Evolutionary conservation across 2,888 invertebrate genomes (phyloP).

Genomic region (Cheilosia variabilis): DNA sequence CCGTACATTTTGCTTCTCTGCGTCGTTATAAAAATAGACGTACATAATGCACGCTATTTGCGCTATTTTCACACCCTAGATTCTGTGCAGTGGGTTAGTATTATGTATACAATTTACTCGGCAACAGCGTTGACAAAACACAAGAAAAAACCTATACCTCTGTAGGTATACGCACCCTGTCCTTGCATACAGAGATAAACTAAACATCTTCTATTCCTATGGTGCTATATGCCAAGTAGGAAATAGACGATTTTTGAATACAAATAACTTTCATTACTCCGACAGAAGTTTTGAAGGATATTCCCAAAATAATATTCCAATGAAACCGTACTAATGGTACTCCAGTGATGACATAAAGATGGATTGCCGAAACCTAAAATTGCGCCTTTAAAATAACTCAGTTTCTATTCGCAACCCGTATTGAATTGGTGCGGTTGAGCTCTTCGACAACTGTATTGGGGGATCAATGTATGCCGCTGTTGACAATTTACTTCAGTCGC

Average conservation of each 20-base stretch:
- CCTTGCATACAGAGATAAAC: constrained; percentile 27
- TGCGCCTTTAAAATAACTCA: constrained; percentile 56
- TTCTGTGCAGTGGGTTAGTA: constrained; percentile 4
- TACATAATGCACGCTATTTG: constrained; percentile 59
- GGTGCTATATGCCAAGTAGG: constrained; percentile 31
- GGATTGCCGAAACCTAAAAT: constrained; percentile 63
- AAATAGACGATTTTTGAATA: constrained; percentile 67
- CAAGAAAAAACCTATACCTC: background rate
- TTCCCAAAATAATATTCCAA: constrained; percentile 66
- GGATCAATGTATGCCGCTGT: constrained; percentile 9
- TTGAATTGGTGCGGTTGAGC: constrained; percentile 15
- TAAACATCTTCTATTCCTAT: constrained; percentile 61
- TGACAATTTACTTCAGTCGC: constrained; percentile 8
- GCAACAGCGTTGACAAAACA: background rate
- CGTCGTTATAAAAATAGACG: constrained; percentile 43
- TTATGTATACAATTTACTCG: no score
- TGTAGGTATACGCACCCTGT: background rate
- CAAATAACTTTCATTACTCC: constrained; percentile 72
- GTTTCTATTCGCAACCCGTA: constrained; percentile 31
- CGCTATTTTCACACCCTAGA: constrained; percentile 61
- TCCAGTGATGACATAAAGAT: constrained; percentile 64
- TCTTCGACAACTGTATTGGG: constrained; percentile 15
- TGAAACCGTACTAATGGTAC: constrained; percentile 59
- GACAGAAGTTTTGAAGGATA: constrained; percentile 50
- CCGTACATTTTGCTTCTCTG: background rate